These are phyloP conservation scores for Prochilodus magdalenae DNA, from an alignment of 2,113 vertebrate species.

Conservation along the genomic window DNA sequence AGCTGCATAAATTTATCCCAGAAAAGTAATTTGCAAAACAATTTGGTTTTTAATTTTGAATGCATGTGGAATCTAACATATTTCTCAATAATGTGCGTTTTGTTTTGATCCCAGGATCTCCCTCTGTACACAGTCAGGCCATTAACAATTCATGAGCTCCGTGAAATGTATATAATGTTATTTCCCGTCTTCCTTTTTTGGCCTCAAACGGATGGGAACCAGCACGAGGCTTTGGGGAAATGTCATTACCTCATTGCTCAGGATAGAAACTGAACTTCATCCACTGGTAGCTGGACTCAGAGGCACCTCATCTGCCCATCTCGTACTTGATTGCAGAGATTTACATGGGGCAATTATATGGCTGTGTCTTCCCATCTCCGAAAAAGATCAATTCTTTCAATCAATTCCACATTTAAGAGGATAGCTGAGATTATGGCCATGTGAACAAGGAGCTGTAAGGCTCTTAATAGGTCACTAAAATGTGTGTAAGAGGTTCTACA, in stretches of 20 bases:
- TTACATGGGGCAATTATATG: slow-evolving; percentile 78
- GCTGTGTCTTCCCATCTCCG: slow-evolving; percentile 71
- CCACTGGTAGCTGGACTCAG: background rate
- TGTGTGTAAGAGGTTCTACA: slow-evolving; percentile 71
- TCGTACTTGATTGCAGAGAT: slow-evolving; percentile 75
- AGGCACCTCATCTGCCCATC: slow-evolving; percentile 66
- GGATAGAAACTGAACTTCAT: slow-evolving; percentile 16
- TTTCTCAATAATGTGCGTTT: background rate
- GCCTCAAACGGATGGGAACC: slow-evolving; percentile 3
- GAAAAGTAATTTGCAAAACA: too few relatives aligned
- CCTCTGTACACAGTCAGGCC: background rate
- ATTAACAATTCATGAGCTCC: slow-evolving; percentile 32
- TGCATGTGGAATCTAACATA: too few relatives aligned
- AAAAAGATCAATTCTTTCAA: slow-evolving; percentile 80
- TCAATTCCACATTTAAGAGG: slow-evolving; percentile 81
- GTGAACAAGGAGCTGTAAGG: slow-evolving; percentile 71
- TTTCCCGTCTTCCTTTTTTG: slow-evolving; percentile 17
- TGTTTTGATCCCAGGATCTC: slow-evolving; percentile 12
- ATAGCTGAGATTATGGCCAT: slow-evolving; percentile 75
- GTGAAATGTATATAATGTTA: slow-evolving; percentile 31
- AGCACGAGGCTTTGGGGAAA: slow-evolving; percentile 19
- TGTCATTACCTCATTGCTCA: slow-evolving; percentile 44
- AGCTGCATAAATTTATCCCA: too few relatives aligned
- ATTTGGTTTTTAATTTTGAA: too few relatives aligned
- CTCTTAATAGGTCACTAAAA: slow-evolving; percentile 80